Evolutionary conservation across 2,888 invertebrate genomes (phyloP).

Genomic region (Plemyria rubiginata): DNA sequence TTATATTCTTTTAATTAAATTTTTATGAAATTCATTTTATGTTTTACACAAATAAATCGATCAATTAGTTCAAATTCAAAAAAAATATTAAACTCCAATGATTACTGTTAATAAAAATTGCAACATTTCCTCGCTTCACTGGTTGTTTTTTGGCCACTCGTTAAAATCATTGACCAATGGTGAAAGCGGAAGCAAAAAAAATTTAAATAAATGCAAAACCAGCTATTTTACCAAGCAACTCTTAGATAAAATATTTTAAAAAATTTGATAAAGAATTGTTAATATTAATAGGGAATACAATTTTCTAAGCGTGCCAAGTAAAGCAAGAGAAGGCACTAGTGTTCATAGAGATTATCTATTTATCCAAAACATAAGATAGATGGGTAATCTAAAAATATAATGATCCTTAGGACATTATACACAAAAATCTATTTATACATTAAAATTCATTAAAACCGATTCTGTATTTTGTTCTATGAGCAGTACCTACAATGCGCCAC

Average conservation of each 20-base stretch:
- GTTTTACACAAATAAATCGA: conserved; percentile 1
- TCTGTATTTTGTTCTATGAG: neutral
- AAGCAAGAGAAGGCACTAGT: conserved; percentile 33
- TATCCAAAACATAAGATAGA: conserved; percentile 3
- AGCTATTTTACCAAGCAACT: neutral
- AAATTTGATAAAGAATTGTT: conserved; percentile 10
- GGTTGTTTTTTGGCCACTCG: neutral
- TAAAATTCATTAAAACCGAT: neutral
- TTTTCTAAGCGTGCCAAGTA: conserved; percentile 23
- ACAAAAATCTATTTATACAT: conserved; percentile 14
- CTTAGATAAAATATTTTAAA: neutral
- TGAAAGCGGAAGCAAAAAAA: no score
- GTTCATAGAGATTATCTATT: conserved; percentile 11
- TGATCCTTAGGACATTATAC: conserved; percentile 10
- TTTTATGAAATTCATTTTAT: conserved; percentile 1
- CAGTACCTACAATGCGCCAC: neutral
- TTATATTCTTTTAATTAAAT: neutral
- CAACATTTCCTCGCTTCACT: neutral
- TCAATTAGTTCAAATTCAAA: neutral
- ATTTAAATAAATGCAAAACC: neutral
- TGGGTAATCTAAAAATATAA: conserved; percentile 11
- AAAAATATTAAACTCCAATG: neutral
- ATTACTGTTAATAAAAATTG: neutral
- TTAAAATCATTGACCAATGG: neutral
- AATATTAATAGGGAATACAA: conserved; percentile 19